Evolutionary conservation across 1,140 invertebrate species (phyloP).

Genomic region (Nephila pilipes): DNA sequence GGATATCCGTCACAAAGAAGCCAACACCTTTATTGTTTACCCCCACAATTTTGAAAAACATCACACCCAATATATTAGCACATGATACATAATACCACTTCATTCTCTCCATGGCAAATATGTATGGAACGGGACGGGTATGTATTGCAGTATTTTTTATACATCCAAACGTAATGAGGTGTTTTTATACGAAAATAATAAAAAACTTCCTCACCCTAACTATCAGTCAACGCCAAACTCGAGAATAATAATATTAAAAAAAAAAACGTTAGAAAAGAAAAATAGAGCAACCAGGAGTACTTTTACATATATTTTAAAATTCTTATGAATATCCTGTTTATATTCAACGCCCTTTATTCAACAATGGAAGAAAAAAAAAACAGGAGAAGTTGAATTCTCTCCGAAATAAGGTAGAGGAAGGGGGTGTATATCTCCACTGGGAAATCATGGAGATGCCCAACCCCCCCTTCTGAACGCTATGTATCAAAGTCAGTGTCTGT

Average conservation of each 20-base stretch:
- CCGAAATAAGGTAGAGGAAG: background rate
- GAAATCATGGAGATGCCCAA: constrained; percentile 59
- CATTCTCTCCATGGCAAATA: background rate
- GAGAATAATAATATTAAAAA: no score
- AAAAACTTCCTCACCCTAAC: constrained; percentile 24
- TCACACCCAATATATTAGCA: background rate
- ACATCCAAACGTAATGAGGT: background rate
- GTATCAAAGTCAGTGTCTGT: constrained; percentile 62
- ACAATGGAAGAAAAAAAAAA: background rate
- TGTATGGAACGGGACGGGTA: background rate
- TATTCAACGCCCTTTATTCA: constrained; percentile 66
- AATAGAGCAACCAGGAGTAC: background rate
- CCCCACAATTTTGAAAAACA: background rate
- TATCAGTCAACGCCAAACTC: constrained; percentile 56
- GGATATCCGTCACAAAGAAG: background rate
- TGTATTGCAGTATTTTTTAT: background rate
- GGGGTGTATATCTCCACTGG: background rate
- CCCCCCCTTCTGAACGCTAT: background rate
- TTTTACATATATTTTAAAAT: constrained; percentile 65
- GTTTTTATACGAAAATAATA: constrained; percentile 8
- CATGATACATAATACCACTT: constrained; percentile 23
- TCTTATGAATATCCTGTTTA: constrained; percentile 66
- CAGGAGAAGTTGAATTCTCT: constrained; percentile 7
- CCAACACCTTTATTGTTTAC: background rate
- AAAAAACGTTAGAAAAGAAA: background rate